Base-by-base conservation (phyloP, 30 jellyfish, hydroid and myxozoan genomes). In the Hydractinia symbiolongicarpus region DNA sequence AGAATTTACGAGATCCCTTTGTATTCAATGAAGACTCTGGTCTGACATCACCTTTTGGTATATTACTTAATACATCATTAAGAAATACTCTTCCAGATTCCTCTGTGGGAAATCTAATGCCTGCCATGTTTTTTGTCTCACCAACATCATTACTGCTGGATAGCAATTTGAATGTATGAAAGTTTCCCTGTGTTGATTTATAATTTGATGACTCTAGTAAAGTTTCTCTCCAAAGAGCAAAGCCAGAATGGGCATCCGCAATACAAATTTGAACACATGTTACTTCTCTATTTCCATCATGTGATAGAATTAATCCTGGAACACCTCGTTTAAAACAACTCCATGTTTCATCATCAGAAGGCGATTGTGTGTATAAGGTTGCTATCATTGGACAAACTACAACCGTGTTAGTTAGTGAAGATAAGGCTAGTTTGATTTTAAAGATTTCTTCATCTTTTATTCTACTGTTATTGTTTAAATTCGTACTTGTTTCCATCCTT, bases 141-240 rank as follows among this genome's bases (percentile, higher is more conserved):
- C 2, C 44, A 30, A 30, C 44, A 74, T 82, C 94, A 84, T 85
- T 87, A 20, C 76, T 82, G 9, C 87, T 85, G 16, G 87, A 83
- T 16, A 71, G 58, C 78, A 86, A 57, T 53, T 82, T 90, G 70
- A 90, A 44, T 61, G 95, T 86, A 61, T 90, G 97, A 56, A 90
- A 90, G 60, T 90, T 86, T 61, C 88, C 76, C 71, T 90, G 95
- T 57, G 94, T 57, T 66, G 95, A 73, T 81, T 82, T 86, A 74
- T 90, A 90, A 5, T 90, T 87, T 4, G 97, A 90, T 5, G 53
- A 56, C 56, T 81, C 90, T 6, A 86, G 72, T 17, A 90, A 20
- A 74, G 74, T 81, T 82, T 90, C 97, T 69, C 95, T 68, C 97
- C 97, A 90, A 9, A 86, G 75, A 5, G 95, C 97, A 72, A 90